A percentile compares a stretch with the other conserved stretches of the same genome.
Evolutionary conservation across 2,797 vertebrate species (phyloP).

Genomic region (Acanthurus tractus): DNA sequence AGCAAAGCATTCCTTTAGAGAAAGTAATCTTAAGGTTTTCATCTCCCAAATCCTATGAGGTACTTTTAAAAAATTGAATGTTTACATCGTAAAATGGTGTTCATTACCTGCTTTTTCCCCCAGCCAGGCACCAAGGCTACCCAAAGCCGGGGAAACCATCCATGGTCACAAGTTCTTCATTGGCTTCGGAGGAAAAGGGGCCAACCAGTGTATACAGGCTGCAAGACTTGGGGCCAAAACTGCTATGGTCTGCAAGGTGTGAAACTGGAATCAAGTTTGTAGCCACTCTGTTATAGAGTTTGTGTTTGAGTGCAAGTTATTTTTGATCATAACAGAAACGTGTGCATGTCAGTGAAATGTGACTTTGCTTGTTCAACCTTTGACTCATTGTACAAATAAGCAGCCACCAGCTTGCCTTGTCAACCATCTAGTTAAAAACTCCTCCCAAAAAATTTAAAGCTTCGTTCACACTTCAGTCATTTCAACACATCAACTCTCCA

Average conservation of each 20-base stretch:
- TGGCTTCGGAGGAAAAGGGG: slow-evolving; percentile 97
- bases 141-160: slow-evolving; percentile 95
- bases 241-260: slow-evolving; percentile 95
- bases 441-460: slow-evolving; percentile 52
- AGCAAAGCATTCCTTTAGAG: neutral
- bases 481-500: slow-evolving; percentile 68
- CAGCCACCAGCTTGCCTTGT: slow-evolving; percentile 37
- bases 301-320: neutral
- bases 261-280: neutral
- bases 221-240: slow-evolving; percentile 92
- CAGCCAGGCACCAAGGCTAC: slow-evolving; percentile 92
- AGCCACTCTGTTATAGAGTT: neutral
- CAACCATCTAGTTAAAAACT: slow-evolving; percentile 63
- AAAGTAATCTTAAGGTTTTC: neutral
- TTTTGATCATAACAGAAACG: slow-evolving; percentile 8
- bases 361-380: slow-evolving; percentile 33
- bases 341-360: neutral
- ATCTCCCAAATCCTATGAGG: neutral
- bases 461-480: slow-evolving; percentile 69
- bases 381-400: slow-evolving; percentile 42
- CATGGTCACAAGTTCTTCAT: slow-evolving; percentile 96
- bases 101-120: slow-evolving; percentile 75
- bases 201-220: slow-evolving; percentile 97
- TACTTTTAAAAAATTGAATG: slow-evolving; percentile 8
- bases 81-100: slow-evolving; percentile 75